Percentiles rank a stretch among this genome's conserved stretches.
phyloP scores from a whole-genome alignment of 2,797 vertebrate genomes.

The Arnoldichthys spilopterus region DNA sequence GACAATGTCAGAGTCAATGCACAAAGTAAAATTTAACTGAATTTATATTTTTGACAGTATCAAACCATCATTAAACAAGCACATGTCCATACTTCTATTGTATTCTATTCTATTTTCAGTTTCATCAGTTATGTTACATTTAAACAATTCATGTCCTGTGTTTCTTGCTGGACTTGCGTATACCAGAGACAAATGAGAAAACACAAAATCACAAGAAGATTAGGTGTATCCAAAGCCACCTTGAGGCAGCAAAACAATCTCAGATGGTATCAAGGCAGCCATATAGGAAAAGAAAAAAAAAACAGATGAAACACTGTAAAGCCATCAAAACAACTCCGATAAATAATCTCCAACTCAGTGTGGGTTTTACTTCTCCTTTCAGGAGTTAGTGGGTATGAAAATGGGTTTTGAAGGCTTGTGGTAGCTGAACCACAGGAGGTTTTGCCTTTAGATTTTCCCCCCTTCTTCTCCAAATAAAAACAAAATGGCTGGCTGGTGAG shows the following conservation, averaged over 20 bases:
- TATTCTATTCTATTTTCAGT: background rate
- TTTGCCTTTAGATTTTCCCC: slow-evolving; percentile 19
- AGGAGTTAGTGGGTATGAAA: slow-evolving; percentile 36
- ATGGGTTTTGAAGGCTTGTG: slow-evolving; percentile 12
- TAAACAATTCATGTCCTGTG: background rate
- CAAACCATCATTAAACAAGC: no score
- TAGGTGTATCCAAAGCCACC: background rate
- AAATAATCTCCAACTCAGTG: background rate
- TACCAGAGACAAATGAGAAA: slow-evolving; percentile 12
- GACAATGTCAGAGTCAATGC: no score
- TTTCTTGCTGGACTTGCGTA: background rate
- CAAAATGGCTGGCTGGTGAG: slow-evolving; percentile 40
- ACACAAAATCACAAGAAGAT: background rate
- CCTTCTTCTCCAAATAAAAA: slow-evolving; percentile 34
- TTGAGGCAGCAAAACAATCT: background rate
- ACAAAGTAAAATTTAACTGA: no score
- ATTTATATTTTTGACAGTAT: no score
- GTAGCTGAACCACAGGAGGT: slow-evolving; percentile 7
- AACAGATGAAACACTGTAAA: background rate
- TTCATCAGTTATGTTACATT: background rate
- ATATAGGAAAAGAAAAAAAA: background rate
- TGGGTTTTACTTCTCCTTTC: slow-evolving; percentile 24
- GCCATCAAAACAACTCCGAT: background rate
- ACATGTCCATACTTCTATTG: no score
- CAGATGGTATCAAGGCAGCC: slow-evolving; percentile 5